phyloP scores from a whole-genome alignment of 30 jellyfish, hydroid and myxozoan genomes.

The Haliclystus octoradiatus region DNA sequence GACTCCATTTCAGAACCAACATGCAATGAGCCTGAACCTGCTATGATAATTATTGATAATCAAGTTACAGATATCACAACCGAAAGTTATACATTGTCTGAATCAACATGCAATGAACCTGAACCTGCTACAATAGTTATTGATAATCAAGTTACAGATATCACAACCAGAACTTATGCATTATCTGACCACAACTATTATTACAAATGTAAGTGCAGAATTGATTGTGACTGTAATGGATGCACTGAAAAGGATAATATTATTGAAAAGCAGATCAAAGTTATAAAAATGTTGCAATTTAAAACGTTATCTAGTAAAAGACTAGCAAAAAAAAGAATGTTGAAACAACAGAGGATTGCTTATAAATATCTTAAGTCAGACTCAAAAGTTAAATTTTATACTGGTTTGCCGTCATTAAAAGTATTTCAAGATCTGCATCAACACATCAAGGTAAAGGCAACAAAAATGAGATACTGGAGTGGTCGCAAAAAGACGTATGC shows the following conservation, averaged over 20 bases:
- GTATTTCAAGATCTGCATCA: neutral
- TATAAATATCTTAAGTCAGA: no score
- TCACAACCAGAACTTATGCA: no score
- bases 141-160: no score
- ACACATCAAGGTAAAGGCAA: neutral
- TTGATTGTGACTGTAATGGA: slow-evolving; percentile 5
- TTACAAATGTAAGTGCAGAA: slow-evolving; percentile 1
- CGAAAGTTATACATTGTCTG: no score
- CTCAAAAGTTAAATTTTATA: no score
- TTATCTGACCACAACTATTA: slow-evolving; percentile 1
- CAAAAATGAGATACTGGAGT: slow-evolving; percentile 2
- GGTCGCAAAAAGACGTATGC: slow-evolving; percentile 5
- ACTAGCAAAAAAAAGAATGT: neutral
- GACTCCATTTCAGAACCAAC: no score
- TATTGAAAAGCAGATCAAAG: neutral
- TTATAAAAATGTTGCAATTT: neutral
- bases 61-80: no score
- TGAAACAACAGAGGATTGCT: no score
- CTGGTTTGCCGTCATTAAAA: slow-evolving; percentile 3
- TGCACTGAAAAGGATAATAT: neutral
- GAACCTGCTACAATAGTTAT: no score
- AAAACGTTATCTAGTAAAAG: neutral
- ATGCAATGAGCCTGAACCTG: no score
- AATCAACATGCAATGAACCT: no score
- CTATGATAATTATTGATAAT: no score